Percentiles rank a stretch among this genome's conserved stretches.
These are phyloP conservation scores for Oreochromis grahami DNA, from an alignment of 2,797 vertebrate genomes.

Conservation along the genomic window DNA sequence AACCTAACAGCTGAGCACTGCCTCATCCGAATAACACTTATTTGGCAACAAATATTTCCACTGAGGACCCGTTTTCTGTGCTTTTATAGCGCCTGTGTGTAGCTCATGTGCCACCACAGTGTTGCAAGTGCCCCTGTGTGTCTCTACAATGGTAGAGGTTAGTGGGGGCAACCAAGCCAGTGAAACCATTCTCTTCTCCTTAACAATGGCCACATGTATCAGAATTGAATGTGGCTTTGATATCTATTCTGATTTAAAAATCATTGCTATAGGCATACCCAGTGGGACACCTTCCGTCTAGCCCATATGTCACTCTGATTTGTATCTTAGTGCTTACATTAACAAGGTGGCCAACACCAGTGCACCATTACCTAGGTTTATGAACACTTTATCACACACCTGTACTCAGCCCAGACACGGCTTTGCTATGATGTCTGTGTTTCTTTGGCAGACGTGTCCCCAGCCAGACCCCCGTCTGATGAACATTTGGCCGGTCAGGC, in stretches of 20 bases:
- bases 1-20: conserved; percentile 67
- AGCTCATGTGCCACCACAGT: conserved; percentile 44
- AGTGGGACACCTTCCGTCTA: conserved; percentile 64
- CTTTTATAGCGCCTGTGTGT: conserved; percentile 44
- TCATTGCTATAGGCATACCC: conserved; percentile 63
- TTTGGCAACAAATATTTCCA: conserved; percentile 66
- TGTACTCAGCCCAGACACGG: conserved; percentile 54
- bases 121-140: conserved; percentile 48
- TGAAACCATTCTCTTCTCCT: conserved; percentile 63
- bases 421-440: conserved; percentile 64
- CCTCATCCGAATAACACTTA: conserved; percentile 61
- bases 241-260: conserved; percentile 69
- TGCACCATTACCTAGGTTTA: conserved; percentile 63
- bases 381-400: conserved; percentile 69
- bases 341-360: conserved; percentile 71
- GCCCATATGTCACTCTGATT: conserved; percentile 79
- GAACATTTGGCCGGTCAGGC: conserved; percentile 62
- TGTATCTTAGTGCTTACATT: conserved; percentile 76
- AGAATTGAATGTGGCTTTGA: conserved; percentile 69
- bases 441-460: conserved; percentile 62
- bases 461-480: conserved; percentile 57
- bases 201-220: conserved; percentile 73
- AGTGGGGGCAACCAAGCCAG: conserved; percentile 63
- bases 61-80: conserved; percentile 37
- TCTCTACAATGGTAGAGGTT: conserved; percentile 68